phyloP scores from a whole-genome alignment of 2,888 invertebrate species.

The Amaurobius ferox region DNA sequence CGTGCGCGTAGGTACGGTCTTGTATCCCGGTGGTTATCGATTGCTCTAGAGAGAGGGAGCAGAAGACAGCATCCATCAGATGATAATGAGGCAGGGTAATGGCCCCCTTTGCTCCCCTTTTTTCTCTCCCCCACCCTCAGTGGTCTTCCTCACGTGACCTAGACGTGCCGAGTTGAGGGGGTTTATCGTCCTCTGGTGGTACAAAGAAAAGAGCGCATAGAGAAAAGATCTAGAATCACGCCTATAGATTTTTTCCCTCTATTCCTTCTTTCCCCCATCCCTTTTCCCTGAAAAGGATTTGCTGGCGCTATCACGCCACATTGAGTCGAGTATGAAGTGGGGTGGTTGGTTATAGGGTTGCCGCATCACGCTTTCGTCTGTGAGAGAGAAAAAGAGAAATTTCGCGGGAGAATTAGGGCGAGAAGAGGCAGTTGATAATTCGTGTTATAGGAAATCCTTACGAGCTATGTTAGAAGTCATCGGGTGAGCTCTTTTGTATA shows the following conservation, averaged over 20 bases:
- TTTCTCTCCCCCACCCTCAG: slow-evolving; percentile 15
- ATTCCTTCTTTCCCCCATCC: background rate
- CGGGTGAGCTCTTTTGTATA: slow-evolving; percentile 18
- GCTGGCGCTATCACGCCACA: slow-evolving; percentile 72
- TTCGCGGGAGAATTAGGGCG: slow-evolving; percentile 16
- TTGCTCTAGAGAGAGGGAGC: slow-evolving; percentile 54
- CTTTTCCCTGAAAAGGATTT: slow-evolving; percentile 57
- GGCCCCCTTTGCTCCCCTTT: slow-evolving; percentile 42
- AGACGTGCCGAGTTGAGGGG: slow-evolving; percentile 70
- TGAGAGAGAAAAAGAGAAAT: slow-evolving; percentile 3
- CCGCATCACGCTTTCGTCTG: slow-evolving; percentile 13
- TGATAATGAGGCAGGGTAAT: slow-evolving; percentile 72
- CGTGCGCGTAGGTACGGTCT: slow-evolving; percentile 63
- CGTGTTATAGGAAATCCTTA: slow-evolving; percentile 18
- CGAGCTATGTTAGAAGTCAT: slow-evolving; percentile 16
- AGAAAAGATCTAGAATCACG: slow-evolving; percentile 49
- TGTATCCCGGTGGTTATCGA: slow-evolving; percentile 71
- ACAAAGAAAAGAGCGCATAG: slow-evolving; percentile 56
- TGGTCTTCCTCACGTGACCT: slow-evolving; percentile 61
- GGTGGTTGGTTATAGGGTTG: slow-evolving; percentile 68
- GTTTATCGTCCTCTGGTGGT: slow-evolving; percentile 70
- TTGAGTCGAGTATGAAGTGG: slow-evolving; percentile 60
- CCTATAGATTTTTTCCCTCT: slow-evolving; percentile 41
- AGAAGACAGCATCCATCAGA: slow-evolving; percentile 69
- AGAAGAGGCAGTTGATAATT: slow-evolving; percentile 16